Percentiles rank a stretch among this genome's conserved stretches.
phyloP scores from a whole-genome alignment of 1,140 invertebrate genomes.

The Papilio machaon region DNA sequence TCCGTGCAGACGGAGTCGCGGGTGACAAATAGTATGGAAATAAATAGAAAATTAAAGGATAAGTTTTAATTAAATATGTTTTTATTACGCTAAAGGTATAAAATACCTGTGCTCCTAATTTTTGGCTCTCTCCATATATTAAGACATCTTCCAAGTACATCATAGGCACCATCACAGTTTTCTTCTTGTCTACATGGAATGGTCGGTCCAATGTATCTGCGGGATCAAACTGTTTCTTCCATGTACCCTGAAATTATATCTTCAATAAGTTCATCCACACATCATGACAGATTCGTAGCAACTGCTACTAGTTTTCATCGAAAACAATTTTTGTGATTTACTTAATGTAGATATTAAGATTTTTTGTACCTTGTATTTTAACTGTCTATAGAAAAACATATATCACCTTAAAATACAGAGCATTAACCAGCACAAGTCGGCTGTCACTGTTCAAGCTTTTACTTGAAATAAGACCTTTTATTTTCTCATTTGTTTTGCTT shows the following conservation, averaged over 20 bases:
- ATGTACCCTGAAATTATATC: slow-evolving; percentile 77
- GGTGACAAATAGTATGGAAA: too few species aligned
- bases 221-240: slow-evolving; percentile 83
- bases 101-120: slow-evolving; percentile 79
- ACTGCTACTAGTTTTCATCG: background rate
- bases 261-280: background rate
- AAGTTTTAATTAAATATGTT: too few species aligned
- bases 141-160: slow-evolving; percentile 84
- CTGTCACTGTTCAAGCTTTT: slow-evolving; percentile 82
- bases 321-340: too few species aligned
- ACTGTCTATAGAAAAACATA: slow-evolving; percentile 2
- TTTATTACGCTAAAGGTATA: background rate
- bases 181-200: slow-evolving; percentile 79
- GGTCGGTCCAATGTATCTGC: slow-evolving; percentile 65
- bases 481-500: slow-evolving; percentile 88
- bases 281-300: background rate
- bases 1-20: too few species aligned
- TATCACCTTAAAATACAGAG: slow-evolving; percentile 91
- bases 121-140: slow-evolving; percentile 77
- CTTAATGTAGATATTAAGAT: too few species aligned
- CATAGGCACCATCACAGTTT: slow-evolving; percentile 83
- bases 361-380: background rate
- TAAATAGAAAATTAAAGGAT: too few species aligned
- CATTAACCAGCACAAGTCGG: slow-evolving; percentile 89
- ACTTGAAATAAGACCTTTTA: slow-evolving; percentile 85